These are phyloP conservation scores for Pecten maximus DNA, from an alignment of 2,888 invertebrate genomes.

Conservation along the genomic window DNA sequence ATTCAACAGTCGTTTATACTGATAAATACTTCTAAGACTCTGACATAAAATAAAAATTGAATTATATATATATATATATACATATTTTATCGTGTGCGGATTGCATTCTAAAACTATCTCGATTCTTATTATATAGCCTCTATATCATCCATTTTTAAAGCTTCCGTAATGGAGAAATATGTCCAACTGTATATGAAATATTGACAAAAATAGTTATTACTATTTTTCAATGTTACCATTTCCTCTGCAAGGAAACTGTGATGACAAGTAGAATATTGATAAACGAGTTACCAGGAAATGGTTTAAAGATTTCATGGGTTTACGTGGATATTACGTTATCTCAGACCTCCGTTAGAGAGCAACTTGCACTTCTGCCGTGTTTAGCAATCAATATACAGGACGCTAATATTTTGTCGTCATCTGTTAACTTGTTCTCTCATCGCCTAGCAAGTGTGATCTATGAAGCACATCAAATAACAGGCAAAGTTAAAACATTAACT, in stretches of 20 bases:
- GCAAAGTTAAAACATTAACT: neutral
- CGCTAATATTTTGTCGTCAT: conserved; percentile 13
- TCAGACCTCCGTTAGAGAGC: neutral
- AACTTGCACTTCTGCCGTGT: neutral
- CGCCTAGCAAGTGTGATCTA: neutral
- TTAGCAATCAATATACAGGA: neutral
- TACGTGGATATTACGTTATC: neutral
- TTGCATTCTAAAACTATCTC: neutral
- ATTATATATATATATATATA: no score
- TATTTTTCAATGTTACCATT: neutral
- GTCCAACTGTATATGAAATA: neutral
- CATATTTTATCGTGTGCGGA: no score
- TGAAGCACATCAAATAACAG: neutral
- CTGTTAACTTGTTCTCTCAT: neutral
- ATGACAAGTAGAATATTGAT: neutral
- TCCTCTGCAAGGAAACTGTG: neutral
- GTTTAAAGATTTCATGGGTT: neutral
- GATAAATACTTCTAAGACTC: no score
- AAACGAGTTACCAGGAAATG: neutral
- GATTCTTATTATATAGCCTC: neutral
- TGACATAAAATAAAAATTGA: no score
- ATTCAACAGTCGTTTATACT: no score
- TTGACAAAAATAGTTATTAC: neutral
- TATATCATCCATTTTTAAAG: neutral
- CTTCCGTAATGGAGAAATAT: neutral